Base-by-base conservation (phyloP, 2,797 vertebrate genomes). In the Anguilla obscura region DNA sequence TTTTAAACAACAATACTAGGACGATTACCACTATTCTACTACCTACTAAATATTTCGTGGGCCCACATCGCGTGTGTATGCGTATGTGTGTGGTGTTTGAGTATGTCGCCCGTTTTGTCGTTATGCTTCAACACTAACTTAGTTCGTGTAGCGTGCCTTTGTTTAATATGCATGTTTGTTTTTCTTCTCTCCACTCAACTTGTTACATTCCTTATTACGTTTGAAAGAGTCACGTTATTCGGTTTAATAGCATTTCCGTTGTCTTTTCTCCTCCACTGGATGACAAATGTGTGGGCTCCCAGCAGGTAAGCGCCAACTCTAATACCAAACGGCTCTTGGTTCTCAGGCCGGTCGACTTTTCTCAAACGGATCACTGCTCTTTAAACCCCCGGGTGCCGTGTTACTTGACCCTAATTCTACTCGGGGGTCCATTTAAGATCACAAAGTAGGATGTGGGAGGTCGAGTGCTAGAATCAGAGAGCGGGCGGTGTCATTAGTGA, bases 391-490 rank as follows among this genome's bases (percentile, higher is more conserved):
- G 90, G 91, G 92, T 91, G 87, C n/a, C 80, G 91, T 93, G 94
- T 93, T 85, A 87, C 90, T 92, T 90, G 90, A 89, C 90, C 90
- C 88, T 94, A 93, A 94, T 91, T 88, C 90, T 86, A 93, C 93
- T 91, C 91, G 21, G 89, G 95, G 93, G 93, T 90, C 92, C 92
- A 92, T 92, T 94, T 91, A 91, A 92, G 93, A 93, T 92, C 93
- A 92, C 93, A 94, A 91, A 94, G 92, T 91, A 92, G 92, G 91
- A 92, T 87, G 88, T 87, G 90, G 91, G 91, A 88, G 90, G 89
- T 86, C 63, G 52, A 74, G 69, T 33, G 76, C 88, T 85, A 66
- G 71, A 86, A 50, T 89, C 58, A 88, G 88, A 85, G 88, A 85
- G 24, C 8, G 30, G 21, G 33, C 8, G 86, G 30, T n/a, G 92